These are phyloP conservation scores for Standfussiana lucernea DNA, from an alignment of 2,888 invertebrate species.

Conservation along the genomic window DNA sequence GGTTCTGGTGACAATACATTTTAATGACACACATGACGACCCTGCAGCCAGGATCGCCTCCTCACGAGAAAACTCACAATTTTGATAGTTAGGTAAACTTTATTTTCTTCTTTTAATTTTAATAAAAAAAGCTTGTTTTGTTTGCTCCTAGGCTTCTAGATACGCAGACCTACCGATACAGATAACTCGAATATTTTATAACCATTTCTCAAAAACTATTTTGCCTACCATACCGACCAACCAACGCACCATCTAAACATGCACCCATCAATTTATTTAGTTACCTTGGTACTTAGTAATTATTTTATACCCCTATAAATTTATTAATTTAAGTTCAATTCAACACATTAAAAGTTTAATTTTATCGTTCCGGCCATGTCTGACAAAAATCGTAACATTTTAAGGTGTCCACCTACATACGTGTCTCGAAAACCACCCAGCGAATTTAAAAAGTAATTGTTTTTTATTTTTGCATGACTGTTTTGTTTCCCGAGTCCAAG, in stretches of 20 bases:
- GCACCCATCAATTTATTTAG: background rate
- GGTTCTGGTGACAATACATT: background rate
- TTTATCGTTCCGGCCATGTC: background rate
- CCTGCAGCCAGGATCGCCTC: background rate
- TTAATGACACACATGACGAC: background rate
- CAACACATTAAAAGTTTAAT: constrained; percentile 7
- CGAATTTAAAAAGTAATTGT: constrained; percentile 44
- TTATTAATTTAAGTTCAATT: constrained; percentile 10
- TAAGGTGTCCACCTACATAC: constrained; percentile 39
- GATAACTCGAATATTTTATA: background rate
- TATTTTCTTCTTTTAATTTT: too few species aligned
- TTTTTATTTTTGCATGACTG: constrained; percentile 55
- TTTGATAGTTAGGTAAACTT: too few species aligned
- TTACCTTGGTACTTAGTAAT: background rate
- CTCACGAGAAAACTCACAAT: background rate
- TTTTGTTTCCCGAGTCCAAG: constrained; percentile 62
- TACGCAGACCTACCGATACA: background rate
- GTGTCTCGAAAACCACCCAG: constrained; percentile 19
- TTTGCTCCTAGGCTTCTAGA: background rate
- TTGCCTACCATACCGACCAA: background rate
- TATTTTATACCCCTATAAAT: background rate
- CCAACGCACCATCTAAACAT: background rate
- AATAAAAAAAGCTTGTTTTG: background rate
- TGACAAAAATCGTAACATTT: constrained; percentile 28
- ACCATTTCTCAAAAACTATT: background rate